Evolutionary conservation across 2,888 invertebrate genomes (phyloP).

Genomic region (Chymomyza fuscimana): DNA sequence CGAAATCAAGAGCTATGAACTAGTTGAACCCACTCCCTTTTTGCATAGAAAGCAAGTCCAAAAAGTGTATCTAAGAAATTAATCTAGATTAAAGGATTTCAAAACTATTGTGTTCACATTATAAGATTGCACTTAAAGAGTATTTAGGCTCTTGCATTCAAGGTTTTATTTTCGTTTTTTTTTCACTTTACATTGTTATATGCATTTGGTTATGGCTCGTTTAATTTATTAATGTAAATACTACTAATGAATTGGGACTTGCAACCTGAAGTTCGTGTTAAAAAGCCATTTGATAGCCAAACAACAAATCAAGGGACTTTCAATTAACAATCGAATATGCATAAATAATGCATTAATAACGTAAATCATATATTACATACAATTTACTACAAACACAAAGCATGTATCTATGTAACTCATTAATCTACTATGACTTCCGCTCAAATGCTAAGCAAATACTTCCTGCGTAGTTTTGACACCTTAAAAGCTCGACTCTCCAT

Average conservation of each 20-base stretch:
- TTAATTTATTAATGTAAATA: constrained; percentile 36
- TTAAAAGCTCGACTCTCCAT: background rate
- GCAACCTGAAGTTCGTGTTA: background rate
- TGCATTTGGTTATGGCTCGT: constrained; percentile 38
- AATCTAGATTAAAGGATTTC: background rate
- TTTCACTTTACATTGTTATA: constrained; percentile 19
- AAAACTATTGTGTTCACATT: background rate
- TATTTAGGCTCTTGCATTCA: background rate
- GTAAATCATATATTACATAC: background rate
- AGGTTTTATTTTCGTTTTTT: constrained; percentile 3
- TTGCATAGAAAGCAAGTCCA: too few relatives aligned
- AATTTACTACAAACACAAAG: background rate
- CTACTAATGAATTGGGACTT: background rate
- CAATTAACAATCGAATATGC: background rate
- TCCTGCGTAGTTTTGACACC: constrained; percentile 1
- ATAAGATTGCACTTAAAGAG: background rate
- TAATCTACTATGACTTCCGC: background rate
- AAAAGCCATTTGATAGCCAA: background rate
- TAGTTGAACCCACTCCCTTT: too few relatives aligned
- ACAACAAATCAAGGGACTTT: background rate
- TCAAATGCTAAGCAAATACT: background rate
- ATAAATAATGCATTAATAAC: background rate
- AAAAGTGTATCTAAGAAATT: too few relatives aligned
- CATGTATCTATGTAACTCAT: background rate
- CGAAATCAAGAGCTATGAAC: too few relatives aligned